Evolutionary conservation across 2,113 vertebrate genomes (phyloP).

Genomic region (Xiphorhynchus elegans): DNA sequence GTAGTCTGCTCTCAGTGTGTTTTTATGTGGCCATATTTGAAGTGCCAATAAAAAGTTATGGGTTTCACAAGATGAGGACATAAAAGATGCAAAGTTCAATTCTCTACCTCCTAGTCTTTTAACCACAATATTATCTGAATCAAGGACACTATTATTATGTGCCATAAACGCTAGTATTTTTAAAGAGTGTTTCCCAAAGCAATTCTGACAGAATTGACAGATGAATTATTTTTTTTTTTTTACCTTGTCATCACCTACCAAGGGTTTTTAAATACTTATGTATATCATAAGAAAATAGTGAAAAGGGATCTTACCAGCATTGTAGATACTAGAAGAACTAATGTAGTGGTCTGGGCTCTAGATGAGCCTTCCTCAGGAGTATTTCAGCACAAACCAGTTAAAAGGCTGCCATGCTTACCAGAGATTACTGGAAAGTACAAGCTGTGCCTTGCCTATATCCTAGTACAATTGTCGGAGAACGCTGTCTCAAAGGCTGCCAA

Average conservation of each 20-base stretch:
- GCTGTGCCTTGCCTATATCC: not conserved
- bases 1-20: not conserved
- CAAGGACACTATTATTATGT: not conserved
- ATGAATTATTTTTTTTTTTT: not conserved
- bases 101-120: not conserved
- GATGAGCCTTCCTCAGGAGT: not conserved
- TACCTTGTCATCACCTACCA: not conserved
- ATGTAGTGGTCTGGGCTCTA: not conserved
- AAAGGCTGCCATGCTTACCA: not conserved
- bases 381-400: not conserved
- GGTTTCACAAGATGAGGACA: constrained; percentile 15
- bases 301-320: not conserved
- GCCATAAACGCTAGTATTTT: not conserved
- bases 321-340: not conserved
- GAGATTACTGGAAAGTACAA: not conserved
- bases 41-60: constrained; percentile 30
- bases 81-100: constrained; percentile 52
- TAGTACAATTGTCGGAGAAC: no score
- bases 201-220: not conserved
- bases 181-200: not conserved
- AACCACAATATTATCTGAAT: constrained; percentile 22
- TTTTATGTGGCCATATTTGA: constrained; percentile 42
- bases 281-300: not conserved
- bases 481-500: no score
- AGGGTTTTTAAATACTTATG: not conserved